phyloP scores from a whole-genome alignment of 2,888 invertebrate species.

The Vanessa cardui region DNA sequence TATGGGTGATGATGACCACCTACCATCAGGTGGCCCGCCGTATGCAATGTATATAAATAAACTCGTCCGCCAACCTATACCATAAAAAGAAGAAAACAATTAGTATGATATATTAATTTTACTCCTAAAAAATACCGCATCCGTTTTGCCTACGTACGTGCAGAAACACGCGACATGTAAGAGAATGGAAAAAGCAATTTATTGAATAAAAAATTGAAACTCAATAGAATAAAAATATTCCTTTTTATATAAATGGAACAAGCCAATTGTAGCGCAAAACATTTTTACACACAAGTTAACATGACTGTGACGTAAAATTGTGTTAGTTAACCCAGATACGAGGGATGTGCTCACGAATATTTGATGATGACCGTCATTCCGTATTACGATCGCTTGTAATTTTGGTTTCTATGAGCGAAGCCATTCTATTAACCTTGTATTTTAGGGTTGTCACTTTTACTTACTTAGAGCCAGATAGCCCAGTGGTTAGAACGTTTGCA shows the following conservation, averaged over 20 bases:
- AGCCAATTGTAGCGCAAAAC: neutral
- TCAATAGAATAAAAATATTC: neutral
- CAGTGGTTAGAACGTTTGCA: no score
- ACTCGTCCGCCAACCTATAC: no score
- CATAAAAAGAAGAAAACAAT: no score
- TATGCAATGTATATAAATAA: no score
- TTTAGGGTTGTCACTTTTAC: neutral
- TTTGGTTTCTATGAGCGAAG: neutral
- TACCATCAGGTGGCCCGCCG: no score
- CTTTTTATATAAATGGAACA: neutral
- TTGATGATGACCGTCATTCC: neutral
- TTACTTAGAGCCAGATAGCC: no score
- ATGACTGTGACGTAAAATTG: constrained; percentile 1
- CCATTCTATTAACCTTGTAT: neutral
- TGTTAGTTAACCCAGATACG: constrained; percentile 1
- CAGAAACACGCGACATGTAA: no score
- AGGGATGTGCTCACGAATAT: constrained; percentile 1
- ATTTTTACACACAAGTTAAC: neutral
- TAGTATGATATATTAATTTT: no score
- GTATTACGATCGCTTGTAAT: constrained; percentile 3
- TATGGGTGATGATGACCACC: no score
- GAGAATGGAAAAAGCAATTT: no score
- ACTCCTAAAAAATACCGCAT: no score
- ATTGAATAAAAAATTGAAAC: neutral
- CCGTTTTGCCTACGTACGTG: no score